Conservation (phyloP, 2,113 vertebrate species). For the Osmerus eperlanus region DNA sequence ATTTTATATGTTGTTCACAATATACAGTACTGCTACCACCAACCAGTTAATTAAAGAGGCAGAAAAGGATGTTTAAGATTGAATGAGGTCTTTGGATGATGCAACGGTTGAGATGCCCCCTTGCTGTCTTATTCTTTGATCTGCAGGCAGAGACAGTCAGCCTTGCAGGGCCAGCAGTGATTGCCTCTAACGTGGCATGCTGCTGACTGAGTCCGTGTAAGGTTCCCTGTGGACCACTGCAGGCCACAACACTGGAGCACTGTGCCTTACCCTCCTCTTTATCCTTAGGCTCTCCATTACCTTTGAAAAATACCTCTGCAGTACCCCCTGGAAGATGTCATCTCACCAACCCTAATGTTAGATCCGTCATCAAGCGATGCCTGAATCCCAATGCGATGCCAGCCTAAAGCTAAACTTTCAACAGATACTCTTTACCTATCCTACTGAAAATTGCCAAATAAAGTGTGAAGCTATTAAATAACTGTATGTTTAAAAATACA, state of each 20-base stretch:
- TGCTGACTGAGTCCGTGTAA: background rate
- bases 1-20: too few relatives aligned
- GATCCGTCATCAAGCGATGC: too few relatives aligned
- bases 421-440: too few relatives aligned
- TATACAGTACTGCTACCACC: too few relatives aligned
- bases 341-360: too few relatives aligned
- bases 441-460: too few relatives aligned
- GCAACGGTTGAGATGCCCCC: background rate
- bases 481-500: too few relatives aligned
- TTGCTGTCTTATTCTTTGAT: background rate
- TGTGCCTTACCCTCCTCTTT: background rate
- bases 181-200: constrained; percentile 7
- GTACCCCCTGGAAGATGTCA: too few relatives aligned
- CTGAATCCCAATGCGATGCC: too few relatives aligned
- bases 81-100: background rate
- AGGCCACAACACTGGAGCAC: background rate
- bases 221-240: constrained; percentile 1
- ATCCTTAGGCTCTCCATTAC: background rate
- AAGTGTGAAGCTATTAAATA: too few relatives aligned
- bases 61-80: background rate
- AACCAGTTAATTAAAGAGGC: constrained; percentile 14
- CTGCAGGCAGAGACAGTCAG: background rate
- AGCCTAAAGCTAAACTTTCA: too few relatives aligned
- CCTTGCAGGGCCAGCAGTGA: background rate
- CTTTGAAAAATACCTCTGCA: background rate